Conservation (phyloP, 2,113 vertebrate genomes). For the Myanophis thanlyinensis region DNA sequence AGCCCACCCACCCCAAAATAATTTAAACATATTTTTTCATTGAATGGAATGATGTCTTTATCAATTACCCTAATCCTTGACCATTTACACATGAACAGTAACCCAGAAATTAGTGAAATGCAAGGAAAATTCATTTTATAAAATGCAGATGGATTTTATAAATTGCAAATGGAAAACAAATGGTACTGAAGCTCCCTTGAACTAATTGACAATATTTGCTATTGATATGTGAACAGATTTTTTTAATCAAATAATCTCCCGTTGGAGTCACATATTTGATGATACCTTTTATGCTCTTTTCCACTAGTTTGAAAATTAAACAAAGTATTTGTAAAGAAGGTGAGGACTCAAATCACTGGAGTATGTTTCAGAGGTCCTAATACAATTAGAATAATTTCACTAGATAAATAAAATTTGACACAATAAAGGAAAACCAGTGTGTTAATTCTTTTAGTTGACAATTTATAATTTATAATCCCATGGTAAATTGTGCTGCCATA, state of each 20-base stretch:
- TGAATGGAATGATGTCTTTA: not conserved
- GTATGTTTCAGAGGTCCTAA: slow-evolving; percentile 17
- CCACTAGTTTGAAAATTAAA: not conserved
- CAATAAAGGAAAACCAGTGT: not conserved
- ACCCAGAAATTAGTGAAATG: not conserved
- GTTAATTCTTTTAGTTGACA: slow-evolving; percentile 10
- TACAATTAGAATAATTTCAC: slow-evolving; percentile 12
- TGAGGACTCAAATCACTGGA: not conserved
- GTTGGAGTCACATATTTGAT: not conserved
- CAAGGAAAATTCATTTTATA: not conserved
- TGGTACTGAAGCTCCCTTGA: not conserved
- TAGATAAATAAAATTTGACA: slow-evolving; percentile 6
- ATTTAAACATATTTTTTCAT: not conserved
- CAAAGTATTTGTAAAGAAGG: slow-evolving; percentile 18
- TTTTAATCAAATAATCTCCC: slow-evolving; percentile 7
- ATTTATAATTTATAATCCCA: slow-evolving; percentile 18
- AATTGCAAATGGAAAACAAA: not conserved
- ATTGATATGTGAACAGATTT: not conserved
- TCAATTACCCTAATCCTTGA: not conserved
- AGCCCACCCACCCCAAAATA: not conserved
- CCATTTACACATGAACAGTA: not conserved
- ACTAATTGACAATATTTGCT: not conserved
- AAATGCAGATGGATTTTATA: not conserved
- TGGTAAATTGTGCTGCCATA: not conserved
- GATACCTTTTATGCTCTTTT: not conserved